Percentiles rank a stretch among this genome's conserved stretches.
Conservation (phyloP, 2,888 invertebrate genomes). For the Danaus chrysippus region DNA sequence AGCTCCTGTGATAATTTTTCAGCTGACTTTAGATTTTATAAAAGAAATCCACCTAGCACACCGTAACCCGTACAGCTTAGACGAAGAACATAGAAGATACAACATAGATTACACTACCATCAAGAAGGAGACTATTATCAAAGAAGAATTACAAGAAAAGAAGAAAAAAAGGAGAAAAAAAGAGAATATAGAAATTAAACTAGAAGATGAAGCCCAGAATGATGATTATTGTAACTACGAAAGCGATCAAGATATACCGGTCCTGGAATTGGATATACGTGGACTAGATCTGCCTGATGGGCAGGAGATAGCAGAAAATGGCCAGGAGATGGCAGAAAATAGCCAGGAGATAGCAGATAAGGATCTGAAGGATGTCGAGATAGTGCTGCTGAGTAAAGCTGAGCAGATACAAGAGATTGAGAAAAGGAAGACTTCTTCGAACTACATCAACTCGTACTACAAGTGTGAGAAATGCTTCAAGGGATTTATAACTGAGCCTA, state of each 20-base stretch:
- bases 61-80: conserved; percentile 15
- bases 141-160: conserved; percentile 34
- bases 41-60: conserved; percentile 14
- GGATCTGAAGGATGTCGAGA: conserved; percentile 39
- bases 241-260: conserved; percentile 15
- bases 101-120: conserved; percentile 24
- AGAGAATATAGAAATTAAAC: conserved; percentile 20
- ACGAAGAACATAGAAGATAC: conserved; percentile 13
- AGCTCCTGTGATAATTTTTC: not conserved
- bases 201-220: conserved; percentile 25
- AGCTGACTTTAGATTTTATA: conserved; percentile 12
- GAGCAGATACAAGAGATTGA: conserved; percentile 54
- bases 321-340: not conserved
- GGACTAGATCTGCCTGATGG: not conserved
- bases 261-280: conserved; percentile 9
- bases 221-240: conserved; percentile 23
- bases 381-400: conserved; percentile 46
- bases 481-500: conserved; percentile 55
- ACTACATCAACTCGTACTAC: conserved; percentile 55
- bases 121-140: conserved; percentile 30
- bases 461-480: conserved; percentile 61
- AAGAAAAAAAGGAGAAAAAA: conserved; percentile 34
- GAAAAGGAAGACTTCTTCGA: conserved; percentile 44
- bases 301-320: not conserved
- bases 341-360: conserved; percentile 18